Base-by-base conservation (phyloP, 2,888 invertebrate species). In the Serripes groenlandicus region DNA sequence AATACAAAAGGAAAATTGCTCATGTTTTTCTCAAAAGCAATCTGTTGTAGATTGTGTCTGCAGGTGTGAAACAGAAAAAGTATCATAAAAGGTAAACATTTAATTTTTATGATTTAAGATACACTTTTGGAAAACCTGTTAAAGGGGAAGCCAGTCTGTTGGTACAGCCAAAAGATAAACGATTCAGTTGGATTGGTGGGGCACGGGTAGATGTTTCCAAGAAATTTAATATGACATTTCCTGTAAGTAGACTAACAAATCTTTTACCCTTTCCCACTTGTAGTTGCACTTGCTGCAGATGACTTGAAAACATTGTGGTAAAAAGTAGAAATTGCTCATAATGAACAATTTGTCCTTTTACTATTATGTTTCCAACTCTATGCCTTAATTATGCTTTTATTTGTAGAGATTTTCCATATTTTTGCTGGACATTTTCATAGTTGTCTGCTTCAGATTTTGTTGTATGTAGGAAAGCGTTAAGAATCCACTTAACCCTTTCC, bases 111-210 rank as follows among this genome's bases (percentile, higher is more conserved):
- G n/a, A n/a, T n/a, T n/a, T n/a, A n/a, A n/a, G n/a, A n/a, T 92
- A 92, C 73, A 92, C 91, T 21, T 92, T 90, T 79, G 92, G 92
- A 1, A 90, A 92, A 71, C 90, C 89, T 52, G 91, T 92, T 15
- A 89, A 90, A 26, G 92, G 92, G 9, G 83, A 70, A 18, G 90
- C 86, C 7, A 85, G 88, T 52, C 79, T 92, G 2, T 76, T 75
- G 70, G 83, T 82, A 35, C 86, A 62, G 58, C 83, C 75, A 42
- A 85, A 72, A 30, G 62, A 60, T 18, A 75, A 70, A 42, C 35
- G 78, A 71, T 32, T 42, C 35, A n/a, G 42, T 42, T 37, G 23
- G 26, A 66, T 18, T 18, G 42, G 42, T 23, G 66, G 66, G 3
- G 35, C 21, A 7, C 37, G 42, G 28, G n/a, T 37, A 26, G 66